Conservation (phyloP, 2,888 invertebrate genomes). For the Himalopsyche tibetana region DNA sequence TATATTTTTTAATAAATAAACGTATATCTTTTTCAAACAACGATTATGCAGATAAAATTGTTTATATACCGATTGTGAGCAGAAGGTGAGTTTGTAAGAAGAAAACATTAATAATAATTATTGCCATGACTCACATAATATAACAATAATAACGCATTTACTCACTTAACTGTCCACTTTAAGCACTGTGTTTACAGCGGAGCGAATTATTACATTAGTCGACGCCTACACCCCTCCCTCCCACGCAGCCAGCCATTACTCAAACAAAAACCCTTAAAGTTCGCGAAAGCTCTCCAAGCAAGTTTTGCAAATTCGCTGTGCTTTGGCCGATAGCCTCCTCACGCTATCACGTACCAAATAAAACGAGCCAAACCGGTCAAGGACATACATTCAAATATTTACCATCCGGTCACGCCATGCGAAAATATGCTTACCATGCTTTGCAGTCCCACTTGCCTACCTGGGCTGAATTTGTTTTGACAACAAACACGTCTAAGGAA, state of each 20-base stretch:
- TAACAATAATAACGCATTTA: neutral
- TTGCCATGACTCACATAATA: slow-evolving; percentile 8
- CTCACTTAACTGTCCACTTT: slow-evolving; percentile 28
- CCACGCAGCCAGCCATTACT: neutral
- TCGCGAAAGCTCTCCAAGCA: neutral
- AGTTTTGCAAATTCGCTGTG: neutral
- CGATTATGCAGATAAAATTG: too few relatives aligned
- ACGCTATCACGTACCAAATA: slow-evolving; percentile 1
- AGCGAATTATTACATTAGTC: slow-evolving; percentile 27
- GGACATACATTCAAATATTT: slow-evolving; percentile 21
- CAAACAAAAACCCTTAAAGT: slow-evolving; percentile 26
- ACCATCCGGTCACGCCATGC: slow-evolving; percentile 8
- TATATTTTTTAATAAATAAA: too few relatives aligned
- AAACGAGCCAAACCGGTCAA: slow-evolving; percentile 35
- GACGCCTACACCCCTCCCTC: slow-evolving; percentile 6
- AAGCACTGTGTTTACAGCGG: slow-evolving; percentile 33
- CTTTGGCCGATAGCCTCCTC: neutral
- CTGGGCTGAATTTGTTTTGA: neutral
- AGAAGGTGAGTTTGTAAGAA: too few relatives aligned
- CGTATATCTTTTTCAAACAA: too few relatives aligned
- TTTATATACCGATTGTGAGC: too few relatives aligned
- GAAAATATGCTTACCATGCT: neutral
- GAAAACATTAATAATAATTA: slow-evolving; percentile 3
- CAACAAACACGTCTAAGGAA: neutral
- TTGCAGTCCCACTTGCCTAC: slow-evolving; percentile 1